These are phyloP conservation scores for Trichonephila clavipes DNA, from an alignment of 1,140 invertebrate genomes.

Conservation along the genomic window DNA sequence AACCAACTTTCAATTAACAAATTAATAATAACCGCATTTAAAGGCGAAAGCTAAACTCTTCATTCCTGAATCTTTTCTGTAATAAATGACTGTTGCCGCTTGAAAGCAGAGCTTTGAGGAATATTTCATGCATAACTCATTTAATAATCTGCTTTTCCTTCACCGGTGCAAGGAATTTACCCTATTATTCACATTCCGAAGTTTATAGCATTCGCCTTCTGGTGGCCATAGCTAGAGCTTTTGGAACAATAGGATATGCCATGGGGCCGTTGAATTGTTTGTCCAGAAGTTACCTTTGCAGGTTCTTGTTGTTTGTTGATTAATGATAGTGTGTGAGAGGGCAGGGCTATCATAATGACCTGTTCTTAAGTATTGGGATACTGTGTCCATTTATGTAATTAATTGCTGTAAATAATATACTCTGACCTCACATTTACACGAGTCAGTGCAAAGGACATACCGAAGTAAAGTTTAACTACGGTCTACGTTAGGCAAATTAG, in stretches of 20 bases:
- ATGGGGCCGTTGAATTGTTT: not conserved
- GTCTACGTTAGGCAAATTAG: no score
- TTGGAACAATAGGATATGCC: not conserved
- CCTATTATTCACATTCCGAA: constrained; percentile 38
- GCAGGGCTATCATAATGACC: not conserved
- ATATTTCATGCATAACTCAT: constrained; percentile 53
- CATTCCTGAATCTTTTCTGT: constrained; percentile 8
- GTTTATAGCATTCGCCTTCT: not conserved
- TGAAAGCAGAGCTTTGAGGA: not conserved
- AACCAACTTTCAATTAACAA: constrained; percentile 15
- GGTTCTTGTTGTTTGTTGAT: constrained; percentile 13
- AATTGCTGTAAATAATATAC: no score
- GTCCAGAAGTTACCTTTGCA: not conserved
- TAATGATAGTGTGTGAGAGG: not conserved
- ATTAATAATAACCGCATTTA: constrained; percentile 16
- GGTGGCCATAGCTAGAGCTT: not conserved
- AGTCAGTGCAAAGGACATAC: no score
- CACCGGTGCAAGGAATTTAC: constrained; percentile 5
- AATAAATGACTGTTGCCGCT: constrained; percentile 13
- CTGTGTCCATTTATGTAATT: no score
- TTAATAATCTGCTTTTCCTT: constrained; percentile 34
- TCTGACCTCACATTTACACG: no score
- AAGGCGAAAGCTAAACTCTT: not conserved
- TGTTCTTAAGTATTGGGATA: not conserved
- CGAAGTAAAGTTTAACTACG: no score